A percentile compares a stretch with the other conserved stretches of the same genome.
These are phyloP conservation scores for Gorsachius goisagi DNA, from an alignment of 2,113 vertebrate species.

Conservation along the genomic window DNA sequence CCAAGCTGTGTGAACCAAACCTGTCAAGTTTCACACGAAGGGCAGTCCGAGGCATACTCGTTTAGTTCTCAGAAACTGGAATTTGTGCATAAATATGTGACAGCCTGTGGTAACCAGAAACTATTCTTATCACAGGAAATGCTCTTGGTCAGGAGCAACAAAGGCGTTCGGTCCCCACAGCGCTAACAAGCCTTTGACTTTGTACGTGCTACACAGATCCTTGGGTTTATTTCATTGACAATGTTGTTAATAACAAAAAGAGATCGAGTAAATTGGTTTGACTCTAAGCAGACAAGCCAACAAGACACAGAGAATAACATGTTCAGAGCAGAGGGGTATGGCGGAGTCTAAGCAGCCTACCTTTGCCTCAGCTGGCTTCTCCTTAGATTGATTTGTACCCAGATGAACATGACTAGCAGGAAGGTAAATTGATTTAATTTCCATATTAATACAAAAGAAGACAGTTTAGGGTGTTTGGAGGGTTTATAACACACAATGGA, in stretches of 20 bases:
- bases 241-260: background rate
- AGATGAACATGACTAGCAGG: background rate
- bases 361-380: background rate
- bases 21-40: background rate
- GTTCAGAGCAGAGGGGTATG: background rate
- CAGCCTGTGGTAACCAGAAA: background rate
- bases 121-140: conserved; percentile 44
- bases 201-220: background rate
- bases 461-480: background rate
- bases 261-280: background rate
- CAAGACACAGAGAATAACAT: background rate
- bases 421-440: background rate
- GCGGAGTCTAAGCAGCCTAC: background rate
- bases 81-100: conserved; percentile 1
- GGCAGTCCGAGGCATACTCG: background rate
- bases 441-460: background rate
- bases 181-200: background rate
- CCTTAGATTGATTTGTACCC: background rate
- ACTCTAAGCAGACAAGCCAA: background rate
- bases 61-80: conserved; percentile 18
- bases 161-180: background rate
- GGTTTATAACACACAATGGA: background rate
- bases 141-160: background rate
- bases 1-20: conserved; percentile 1
- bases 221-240: background rate